These are phyloP conservation scores for Maniola jurtina DNA, from an alignment of 1,140 invertebrate genomes.

Conservation along the genomic window DNA sequence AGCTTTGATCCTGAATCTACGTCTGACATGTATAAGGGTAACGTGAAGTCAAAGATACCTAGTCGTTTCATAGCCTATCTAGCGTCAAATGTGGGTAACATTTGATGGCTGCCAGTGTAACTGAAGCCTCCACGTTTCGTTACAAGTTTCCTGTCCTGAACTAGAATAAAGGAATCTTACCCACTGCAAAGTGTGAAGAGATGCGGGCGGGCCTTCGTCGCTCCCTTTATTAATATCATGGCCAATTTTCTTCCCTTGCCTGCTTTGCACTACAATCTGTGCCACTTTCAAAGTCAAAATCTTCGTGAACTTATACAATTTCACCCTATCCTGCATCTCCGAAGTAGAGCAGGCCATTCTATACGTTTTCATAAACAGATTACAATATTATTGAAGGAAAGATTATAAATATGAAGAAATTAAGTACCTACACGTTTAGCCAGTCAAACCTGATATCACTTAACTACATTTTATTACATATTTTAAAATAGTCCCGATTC, in stretches of 20 bases:
- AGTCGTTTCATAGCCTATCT: background rate
- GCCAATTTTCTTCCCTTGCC: slow-evolving; percentile 66
- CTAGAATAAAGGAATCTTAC: slow-evolving; percentile 38
- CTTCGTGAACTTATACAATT: slow-evolving; percentile 67
- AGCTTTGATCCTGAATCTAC: too few relatives aligned
- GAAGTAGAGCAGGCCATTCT: slow-evolving; percentile 50
- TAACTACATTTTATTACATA: too few relatives aligned
- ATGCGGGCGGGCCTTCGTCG: slow-evolving; percentile 47
- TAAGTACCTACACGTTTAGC: background rate
- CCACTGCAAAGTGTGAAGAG: slow-evolving; percentile 57
- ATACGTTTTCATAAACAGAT: slow-evolving; percentile 18
- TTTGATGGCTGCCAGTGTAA: background rate
- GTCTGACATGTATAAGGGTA: too few relatives aligned
- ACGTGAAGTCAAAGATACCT: background rate
- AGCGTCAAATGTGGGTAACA: background rate
- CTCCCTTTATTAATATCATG: slow-evolving; percentile 45
- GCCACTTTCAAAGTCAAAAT: slow-evolving; percentile 66
- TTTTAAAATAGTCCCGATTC: too few relatives aligned
- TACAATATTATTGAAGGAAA: background rate
- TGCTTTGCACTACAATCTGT: slow-evolving; percentile 69
- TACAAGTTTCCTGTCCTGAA: too few relatives aligned
- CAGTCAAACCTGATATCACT: background rate
- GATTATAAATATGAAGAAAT: background rate
- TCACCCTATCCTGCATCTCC: slow-evolving; percentile 54
- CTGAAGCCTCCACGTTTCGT: too few relatives aligned